Base-by-base conservation (phyloP, 2,113 vertebrate species). In the Oriolus oriolus region DNA sequence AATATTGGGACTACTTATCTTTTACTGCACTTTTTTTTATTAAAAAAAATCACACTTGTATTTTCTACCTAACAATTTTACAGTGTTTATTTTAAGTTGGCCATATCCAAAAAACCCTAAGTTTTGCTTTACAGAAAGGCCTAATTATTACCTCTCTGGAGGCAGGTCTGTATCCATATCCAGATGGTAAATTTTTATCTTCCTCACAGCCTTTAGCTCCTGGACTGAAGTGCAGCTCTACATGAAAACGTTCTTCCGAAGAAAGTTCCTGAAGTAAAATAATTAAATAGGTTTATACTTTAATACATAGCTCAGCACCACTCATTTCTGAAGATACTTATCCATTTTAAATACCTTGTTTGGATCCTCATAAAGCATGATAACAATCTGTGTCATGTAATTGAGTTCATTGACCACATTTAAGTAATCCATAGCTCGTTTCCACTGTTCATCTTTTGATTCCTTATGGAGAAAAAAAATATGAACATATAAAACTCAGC, bases 301-400 rank as follows among this genome's bases (percentile, higher is more conserved):
- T 14, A 95, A 60, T 80, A 79, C 13, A 45, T 4, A 71, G 53
- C 35, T 87, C 42, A 90, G 53, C 28, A 45, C 7, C 65, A 42
- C 18, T 42, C 0, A 3, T 64, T 92, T 76, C 24, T 93, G 47
- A 81, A 90, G 19, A 52, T 37, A 63, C 11, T 84, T 85, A 68
- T 28, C 24, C 4, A 63, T 79, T 89, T 85, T 57, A 56, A n/a
- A 97, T 98, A 99, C 99, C 99, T 99, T 99, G 96, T 99, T 99
- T 89, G 99, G 99, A 95, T 99, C 99, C 80, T 99, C 99, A 93
- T 99, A 99, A 28, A 99, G 98, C 99, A 99, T 99, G 94, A 99
- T 99, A 56, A 99, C 99, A 96, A 99, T 99, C 97, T 99, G 99
- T 22, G 99, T 99, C 99, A 99, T 99, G 95, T 99, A 99, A 97